Base-by-base conservation (phyloP, 2,888 invertebrate genomes). In the Spatulosminthurus flaviceps region DNA sequence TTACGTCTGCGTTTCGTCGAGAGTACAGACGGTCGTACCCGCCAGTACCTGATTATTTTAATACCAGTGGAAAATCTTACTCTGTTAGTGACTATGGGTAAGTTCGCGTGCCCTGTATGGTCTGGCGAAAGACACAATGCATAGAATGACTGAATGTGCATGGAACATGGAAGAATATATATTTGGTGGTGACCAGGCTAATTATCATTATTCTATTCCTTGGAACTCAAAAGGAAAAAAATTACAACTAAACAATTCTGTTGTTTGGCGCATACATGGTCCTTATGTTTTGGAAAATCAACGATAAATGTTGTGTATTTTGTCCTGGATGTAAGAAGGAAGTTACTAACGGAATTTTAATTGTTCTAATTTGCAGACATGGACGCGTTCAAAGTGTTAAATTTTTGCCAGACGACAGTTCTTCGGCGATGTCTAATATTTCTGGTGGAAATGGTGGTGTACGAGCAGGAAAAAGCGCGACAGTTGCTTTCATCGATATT, bases 371-470 rank as follows among this genome's bases (percentile, higher is more conserved):
- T n/a, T 84, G 87, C 91, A 96, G 96, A 91, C 96, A 95, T 95
- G 96, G 96, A 91, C 95, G 95, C 91, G 96, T 96, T 90, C 96
- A 96, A 91, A 96, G 94, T 92, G 95, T 95, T 91, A 95, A 95
- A 90, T 91, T 96, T 90, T 91, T 95, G 91, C 92, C 93, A 86
- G 89, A 84, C 78, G 84, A 84, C 66, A 80, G 88, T 84, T 88
- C 86, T 87, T 87, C 87, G 88, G 87, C 85, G 66, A 82, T 79
- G 78, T 77, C 80, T 80, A 84, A 79, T 79, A 73, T 79, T 76
- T 78, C 81, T 77, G 82, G 82, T 51, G 67, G 77, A 34, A 64
- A 72, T 66, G 67, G 70, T 51, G 76, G 69, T 76, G 82, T 83
- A 19, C 74, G 69, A 81, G 77, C 86, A 84, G 90, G 93, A 88